A percentile compares a stretch with the other conserved stretches of the same genome.
These are phyloP conservation scores for Nephrotoma flavescens DNA, from an alignment of 2,888 invertebrate species.

Conservation along the genomic window DNA sequence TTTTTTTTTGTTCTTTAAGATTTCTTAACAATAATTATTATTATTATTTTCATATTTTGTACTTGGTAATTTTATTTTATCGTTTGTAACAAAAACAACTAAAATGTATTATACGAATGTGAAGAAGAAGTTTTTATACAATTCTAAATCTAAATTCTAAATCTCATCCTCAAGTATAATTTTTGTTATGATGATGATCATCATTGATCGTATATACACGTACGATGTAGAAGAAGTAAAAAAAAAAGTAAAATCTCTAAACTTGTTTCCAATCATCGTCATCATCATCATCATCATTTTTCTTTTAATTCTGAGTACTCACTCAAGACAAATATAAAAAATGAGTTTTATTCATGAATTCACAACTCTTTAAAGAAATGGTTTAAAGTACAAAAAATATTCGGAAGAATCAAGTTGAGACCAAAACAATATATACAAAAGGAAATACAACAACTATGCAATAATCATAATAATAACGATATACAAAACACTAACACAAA, in stretches of 20 bases:
- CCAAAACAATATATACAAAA: not conserved
- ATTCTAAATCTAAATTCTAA: not conserved
- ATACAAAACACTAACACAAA: not conserved
- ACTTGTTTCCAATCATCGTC: constrained; percentile 5
- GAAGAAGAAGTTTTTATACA: not conserved
- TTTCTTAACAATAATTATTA: constrained; percentile 2
- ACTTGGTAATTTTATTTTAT: not conserved
- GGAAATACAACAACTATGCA: not conserved
- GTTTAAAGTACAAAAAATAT: not conserved
- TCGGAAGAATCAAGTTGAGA: not conserved
- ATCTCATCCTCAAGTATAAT: not conserved
- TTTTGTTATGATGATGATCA: not conserved
- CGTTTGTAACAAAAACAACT: not conserved
- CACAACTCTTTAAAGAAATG: not conserved
- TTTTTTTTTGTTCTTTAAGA: not conserved
- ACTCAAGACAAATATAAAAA: not conserved
- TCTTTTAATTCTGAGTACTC: not conserved
- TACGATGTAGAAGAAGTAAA: not conserved
- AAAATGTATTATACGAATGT: not conserved
- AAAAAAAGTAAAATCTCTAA: not conserved
- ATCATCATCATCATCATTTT: not conserved
- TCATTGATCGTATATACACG: not conserved
- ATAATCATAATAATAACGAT: not conserved
- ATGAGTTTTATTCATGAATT: not conserved
- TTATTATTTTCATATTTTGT: constrained; percentile 2